A percentile compares a stretch with the other conserved stretches of the same genome.
Evolutionary conservation across 2,797 vertebrate genomes (phyloP).

Genomic region (Salmo trutta): DNA sequence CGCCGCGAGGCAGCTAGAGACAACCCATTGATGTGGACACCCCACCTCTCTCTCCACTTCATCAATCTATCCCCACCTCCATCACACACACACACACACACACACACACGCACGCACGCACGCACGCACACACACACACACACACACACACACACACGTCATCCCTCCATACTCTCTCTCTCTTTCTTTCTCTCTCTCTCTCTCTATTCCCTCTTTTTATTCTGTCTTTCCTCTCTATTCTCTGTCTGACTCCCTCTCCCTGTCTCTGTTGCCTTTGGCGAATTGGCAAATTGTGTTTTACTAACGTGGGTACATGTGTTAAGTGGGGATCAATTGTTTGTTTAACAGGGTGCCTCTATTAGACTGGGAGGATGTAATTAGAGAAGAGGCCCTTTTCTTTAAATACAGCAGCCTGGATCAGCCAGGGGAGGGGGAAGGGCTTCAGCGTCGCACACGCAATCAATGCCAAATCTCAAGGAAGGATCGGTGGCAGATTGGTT

Average conservation of each 20-base stretch:
- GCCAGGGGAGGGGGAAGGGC: conserved; percentile 39
- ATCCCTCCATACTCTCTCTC: conserved; percentile 50
- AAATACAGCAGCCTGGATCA: conserved; percentile 67
- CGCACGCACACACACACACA: not conserved
- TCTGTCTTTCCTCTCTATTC: conserved; percentile 16
- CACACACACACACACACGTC: conserved; percentile 13
- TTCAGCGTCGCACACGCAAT: conserved; percentile 66
- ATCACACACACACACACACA: not conserved
- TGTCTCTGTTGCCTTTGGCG: conserved; percentile 81
- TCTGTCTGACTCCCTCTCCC: conserved; percentile 55
- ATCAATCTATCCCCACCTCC: conserved; percentile 28
- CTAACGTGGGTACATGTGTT: conserved; percentile 84
- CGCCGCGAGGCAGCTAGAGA: conserved; percentile 45
- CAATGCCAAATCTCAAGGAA: conserved; percentile 78
- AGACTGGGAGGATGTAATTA: conserved; percentile 86
- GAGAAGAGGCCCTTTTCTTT: conserved; percentile 72
- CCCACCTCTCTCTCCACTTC: conserved; percentile 24
- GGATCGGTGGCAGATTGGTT: conserved; percentile 70
- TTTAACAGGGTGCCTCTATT: conserved; percentile 83
- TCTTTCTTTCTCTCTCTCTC: conserved; percentile 1
- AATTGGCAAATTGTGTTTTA: conserved; percentile 89
- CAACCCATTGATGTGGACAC: conserved; percentile 42
- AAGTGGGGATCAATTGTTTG: conserved; percentile 83
- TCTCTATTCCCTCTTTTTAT: not conserved
- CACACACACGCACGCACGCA: not conserved